phyloP scores from a whole-genome alignment of 2,113 vertebrate genomes.

The Heterotis niloticus region DNA sequence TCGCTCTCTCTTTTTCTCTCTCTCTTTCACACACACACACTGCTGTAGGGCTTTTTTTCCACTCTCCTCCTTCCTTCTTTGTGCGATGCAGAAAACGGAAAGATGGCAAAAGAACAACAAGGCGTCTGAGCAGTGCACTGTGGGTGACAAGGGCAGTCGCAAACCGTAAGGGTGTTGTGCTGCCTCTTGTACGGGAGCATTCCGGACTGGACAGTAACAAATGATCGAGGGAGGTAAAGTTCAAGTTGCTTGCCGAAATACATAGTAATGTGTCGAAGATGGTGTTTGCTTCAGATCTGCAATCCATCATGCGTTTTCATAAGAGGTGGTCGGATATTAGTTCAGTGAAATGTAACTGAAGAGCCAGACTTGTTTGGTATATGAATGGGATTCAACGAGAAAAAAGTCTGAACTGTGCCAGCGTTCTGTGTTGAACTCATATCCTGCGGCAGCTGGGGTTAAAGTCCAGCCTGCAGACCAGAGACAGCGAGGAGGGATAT shows the following conservation, averaged over 20 bases:
- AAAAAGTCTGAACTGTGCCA: neutral
- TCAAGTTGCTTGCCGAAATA: too few species aligned
- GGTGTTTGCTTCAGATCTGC: too few species aligned
- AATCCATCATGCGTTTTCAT: too few species aligned
- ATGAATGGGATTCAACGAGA: neutral
- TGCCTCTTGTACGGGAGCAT: too few species aligned
- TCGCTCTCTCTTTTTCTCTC: neutral
- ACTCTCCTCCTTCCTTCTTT: neutral
- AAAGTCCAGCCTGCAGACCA: neutral
- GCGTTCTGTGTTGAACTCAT: neutral
- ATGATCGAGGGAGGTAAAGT: too few species aligned
- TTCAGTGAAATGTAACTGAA: too few species aligned
- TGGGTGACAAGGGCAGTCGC: neutral
- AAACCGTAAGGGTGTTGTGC: too few species aligned
- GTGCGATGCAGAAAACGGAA: neutral
- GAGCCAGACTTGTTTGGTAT: neutral
- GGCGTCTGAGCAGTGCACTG: neutral
- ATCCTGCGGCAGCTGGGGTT: neutral
- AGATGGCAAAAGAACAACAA: slow-evolving; percentile 14
- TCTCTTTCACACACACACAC: too few species aligned
- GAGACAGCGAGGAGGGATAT: neutral
- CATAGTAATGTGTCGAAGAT: too few species aligned
- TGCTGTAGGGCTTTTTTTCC: neutral
- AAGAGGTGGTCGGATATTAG: too few species aligned
- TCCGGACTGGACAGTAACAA: too few species aligned